A percentile compares a stretch with the other conserved stretches of the same genome.
Evolutionary conservation across 1,140 invertebrate species (phyloP).

Genomic region (Cydia splendana): DNA sequence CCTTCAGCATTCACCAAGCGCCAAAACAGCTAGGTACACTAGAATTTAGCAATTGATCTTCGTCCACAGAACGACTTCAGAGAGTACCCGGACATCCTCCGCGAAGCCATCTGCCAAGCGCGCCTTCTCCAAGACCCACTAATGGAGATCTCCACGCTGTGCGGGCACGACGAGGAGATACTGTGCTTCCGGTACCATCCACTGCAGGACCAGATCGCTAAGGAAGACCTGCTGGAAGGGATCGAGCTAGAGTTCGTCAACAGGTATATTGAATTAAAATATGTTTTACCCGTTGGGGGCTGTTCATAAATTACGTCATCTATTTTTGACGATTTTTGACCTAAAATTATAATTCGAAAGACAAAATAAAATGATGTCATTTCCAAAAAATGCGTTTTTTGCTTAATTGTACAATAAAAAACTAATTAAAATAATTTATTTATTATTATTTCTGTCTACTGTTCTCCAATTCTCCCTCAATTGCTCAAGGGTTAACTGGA

Average conservation of each 20-base stretch:
- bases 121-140: slow-evolving; percentile 97
- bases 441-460: no score
- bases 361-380: no score
- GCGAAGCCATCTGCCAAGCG: slow-evolving; percentile 95
- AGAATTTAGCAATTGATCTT: slow-evolving; percentile 35
- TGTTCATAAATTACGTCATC: no score
- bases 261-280: slow-evolving; percentile 17
- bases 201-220: slow-evolving; percentile 91
- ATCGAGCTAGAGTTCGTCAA: slow-evolving; percentile 96
- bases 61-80: slow-evolving; percentile 87
- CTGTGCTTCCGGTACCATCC: slow-evolving; percentile 95
- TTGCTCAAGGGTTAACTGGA: no score
- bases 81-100: slow-evolving; percentile 93
- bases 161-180: slow-evolving; percentile 97
- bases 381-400: no score
- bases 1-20: neutral
- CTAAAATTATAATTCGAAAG: no score
- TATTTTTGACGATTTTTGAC: no score
- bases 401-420: no score
- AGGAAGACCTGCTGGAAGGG: slow-evolving; percentile 92
- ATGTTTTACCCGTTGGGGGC: no score
- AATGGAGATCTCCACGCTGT: slow-evolving; percentile 97
- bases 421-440: no score
- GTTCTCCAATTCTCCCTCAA: no score
- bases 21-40: neutral